Evolutionary conservation across 2,888 invertebrate species (phyloP).

Genomic region (Mythimna ferrago): DNA sequence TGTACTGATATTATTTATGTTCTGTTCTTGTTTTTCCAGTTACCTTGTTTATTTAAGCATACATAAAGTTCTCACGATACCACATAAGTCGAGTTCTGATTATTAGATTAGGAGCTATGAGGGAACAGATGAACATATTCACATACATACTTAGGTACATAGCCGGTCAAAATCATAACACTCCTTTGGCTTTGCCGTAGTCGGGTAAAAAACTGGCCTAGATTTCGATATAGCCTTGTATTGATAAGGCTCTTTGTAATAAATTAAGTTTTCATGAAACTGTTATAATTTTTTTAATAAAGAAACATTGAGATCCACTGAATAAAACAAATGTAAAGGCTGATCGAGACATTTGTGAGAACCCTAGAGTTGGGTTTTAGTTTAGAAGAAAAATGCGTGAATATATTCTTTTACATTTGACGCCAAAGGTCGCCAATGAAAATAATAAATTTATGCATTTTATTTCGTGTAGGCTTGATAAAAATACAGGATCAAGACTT

Average conservation of each 20-base stretch:
- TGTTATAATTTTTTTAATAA: neutral
- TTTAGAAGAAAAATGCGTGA: conserved; percentile 35
- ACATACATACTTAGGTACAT: no score
- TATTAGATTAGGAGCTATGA: no score
- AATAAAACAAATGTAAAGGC: conserved; percentile 20
- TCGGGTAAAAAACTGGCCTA: no score
- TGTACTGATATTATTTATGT: no score
- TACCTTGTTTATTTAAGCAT: no score
- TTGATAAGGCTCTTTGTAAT: neutral
- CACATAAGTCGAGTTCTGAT: no score
- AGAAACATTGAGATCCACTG: conserved; percentile 40
- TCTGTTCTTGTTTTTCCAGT: no score
- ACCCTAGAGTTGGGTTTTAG: conserved; percentile 27
- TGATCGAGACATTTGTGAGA: conserved; percentile 43
- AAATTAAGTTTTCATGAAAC: neutral
- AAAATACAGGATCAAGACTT: neutral
- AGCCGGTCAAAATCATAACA: no score
- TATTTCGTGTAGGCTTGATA: conserved; percentile 1
- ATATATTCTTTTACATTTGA: conserved; percentile 11
- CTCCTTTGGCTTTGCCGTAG: no score
- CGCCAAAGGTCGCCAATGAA: neutral
- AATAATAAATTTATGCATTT: conserved; percentile 19
- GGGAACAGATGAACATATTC: no score
- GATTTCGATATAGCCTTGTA: neutral
- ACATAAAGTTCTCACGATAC: no score